Conservation (phyloP, 2,113 vertebrate species). For the Xenopus tropicalis region DNA sequence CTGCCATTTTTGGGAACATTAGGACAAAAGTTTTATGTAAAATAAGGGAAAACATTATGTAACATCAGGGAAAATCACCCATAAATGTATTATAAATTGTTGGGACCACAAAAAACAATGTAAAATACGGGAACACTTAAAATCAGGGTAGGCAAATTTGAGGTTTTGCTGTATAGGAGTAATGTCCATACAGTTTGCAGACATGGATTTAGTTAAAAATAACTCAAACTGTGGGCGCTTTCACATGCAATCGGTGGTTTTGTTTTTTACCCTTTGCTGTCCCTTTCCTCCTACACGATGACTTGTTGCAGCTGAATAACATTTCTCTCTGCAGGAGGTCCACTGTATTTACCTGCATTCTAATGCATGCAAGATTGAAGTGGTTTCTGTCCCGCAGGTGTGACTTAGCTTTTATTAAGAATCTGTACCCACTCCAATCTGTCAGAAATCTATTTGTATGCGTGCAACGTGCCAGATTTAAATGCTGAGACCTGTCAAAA, state of each 20-base stretch:
- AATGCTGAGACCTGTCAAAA: constrained; percentile 69
- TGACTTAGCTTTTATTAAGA: constrained; percentile 56
- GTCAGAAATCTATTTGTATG: constrained; percentile 68
- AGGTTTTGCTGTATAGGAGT: no score
- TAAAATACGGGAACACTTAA: no score
- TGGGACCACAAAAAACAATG: no score
- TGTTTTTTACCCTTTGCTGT: constrained; percentile 49
- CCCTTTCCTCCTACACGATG: constrained; percentile 42
- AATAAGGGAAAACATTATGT: no score
- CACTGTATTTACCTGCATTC: constrained; percentile 57
- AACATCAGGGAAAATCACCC: no score
- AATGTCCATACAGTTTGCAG: background rate
- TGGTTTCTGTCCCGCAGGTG: constrained; percentile 59
- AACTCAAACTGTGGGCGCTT: constrained; percentile 35
- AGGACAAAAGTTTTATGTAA: no score
- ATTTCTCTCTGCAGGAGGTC: constrained; percentile 50
- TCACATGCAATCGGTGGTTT: constrained; percentile 46
- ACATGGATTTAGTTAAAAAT: constrained; percentile 47
- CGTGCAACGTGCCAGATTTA: constrained; percentile 56
- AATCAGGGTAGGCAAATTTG: no score
- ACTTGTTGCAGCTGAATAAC: constrained; percentile 47
- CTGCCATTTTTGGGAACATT: no score
- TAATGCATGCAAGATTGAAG: constrained; percentile 60
- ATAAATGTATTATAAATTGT: no score
- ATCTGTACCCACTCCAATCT: constrained; percentile 63